phyloP scores from a whole-genome alignment of 2,888 invertebrate genomes.

The Rhyacophila evoluta region DNA sequence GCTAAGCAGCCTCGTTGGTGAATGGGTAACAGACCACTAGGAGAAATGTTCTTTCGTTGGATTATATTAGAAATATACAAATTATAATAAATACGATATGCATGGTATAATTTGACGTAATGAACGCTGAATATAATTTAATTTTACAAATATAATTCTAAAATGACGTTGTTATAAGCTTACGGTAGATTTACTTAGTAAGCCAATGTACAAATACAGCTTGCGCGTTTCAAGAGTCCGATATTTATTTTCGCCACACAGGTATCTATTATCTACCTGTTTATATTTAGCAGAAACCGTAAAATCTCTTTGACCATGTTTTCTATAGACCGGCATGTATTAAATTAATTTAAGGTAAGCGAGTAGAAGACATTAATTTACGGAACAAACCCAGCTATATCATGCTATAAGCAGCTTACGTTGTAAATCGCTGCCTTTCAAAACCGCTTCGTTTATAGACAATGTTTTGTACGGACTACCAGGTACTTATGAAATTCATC shows the following conservation, averaged over 20 bases:
- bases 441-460: constrained; percentile 19
- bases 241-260: neutral
- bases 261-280: constrained; percentile 2
- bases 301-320: constrained; percentile 15
- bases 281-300: constrained; percentile 17
- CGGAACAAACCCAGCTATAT: constrained; percentile 8
- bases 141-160: too few relatives aligned
- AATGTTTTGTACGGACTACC: neutral
- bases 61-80: too few relatives aligned
- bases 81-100: too few relatives aligned
- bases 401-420: neutral
- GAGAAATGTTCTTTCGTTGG: too few relatives aligned
- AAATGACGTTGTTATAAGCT: too few relatives aligned
- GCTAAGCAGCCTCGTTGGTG: too few relatives aligned
- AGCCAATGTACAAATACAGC: too few relatives aligned
- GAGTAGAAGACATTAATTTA: constrained; percentile 16
- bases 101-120: too few relatives aligned
- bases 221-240: neutral
- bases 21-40: too few relatives aligned
- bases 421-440: neutral
- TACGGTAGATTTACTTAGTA: too few relatives aligned
- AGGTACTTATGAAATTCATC: neutral
- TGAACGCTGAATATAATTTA: too few relatives aligned
- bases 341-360: constrained; percentile 17
- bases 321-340: constrained; percentile 8